Evolutionary conservation across 2,797 vertebrate genomes (phyloP).

Genomic region (Eospalax fontanierii): DNA sequence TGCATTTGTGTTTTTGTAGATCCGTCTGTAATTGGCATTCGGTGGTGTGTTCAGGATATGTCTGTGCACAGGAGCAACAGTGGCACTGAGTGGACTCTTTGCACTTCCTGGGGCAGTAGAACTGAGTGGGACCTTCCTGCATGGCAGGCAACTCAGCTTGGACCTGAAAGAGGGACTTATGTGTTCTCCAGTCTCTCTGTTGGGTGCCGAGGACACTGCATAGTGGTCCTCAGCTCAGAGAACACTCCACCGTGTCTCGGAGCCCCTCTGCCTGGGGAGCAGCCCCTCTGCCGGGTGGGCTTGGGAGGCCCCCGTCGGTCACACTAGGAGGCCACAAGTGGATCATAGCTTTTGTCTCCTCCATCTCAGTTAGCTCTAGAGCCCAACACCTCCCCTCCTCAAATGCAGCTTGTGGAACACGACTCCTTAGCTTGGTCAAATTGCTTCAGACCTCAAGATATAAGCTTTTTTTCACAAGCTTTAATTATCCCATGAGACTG

Average conservation of each 20-base stretch:
- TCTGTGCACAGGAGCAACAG: constrained; percentile 54
- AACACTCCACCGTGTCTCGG: not conserved
- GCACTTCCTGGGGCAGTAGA: constrained; percentile 67
- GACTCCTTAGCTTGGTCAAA: not conserved
- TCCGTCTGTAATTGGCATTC: constrained; percentile 75
- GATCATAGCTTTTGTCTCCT: no score
- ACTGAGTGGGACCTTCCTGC: constrained; percentile 51
- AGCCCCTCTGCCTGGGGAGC: not conserved
- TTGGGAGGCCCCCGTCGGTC: rapidly evolving
- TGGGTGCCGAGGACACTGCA: not conserved
- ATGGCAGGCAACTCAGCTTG: not conserved
- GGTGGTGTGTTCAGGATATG: constrained; percentile 69
- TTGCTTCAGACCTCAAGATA: constrained; percentile 22
- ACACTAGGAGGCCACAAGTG: not conserved
- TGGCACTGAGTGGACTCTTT: not conserved
- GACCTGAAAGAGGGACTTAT: not conserved
- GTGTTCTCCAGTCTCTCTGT: not conserved
- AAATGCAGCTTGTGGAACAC: not conserved
- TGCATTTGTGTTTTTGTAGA: constrained; percentile 61
- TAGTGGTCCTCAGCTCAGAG: rapidly evolving
- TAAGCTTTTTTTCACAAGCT: not conserved
- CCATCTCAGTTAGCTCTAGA: not conserved
- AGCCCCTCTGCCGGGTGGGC: not conserved
- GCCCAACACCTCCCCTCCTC: not conserved
- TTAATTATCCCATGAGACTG: not conserved